Conservation (phyloP, 2,888 invertebrate species). For the Drosophila multiciliata region DNA sequence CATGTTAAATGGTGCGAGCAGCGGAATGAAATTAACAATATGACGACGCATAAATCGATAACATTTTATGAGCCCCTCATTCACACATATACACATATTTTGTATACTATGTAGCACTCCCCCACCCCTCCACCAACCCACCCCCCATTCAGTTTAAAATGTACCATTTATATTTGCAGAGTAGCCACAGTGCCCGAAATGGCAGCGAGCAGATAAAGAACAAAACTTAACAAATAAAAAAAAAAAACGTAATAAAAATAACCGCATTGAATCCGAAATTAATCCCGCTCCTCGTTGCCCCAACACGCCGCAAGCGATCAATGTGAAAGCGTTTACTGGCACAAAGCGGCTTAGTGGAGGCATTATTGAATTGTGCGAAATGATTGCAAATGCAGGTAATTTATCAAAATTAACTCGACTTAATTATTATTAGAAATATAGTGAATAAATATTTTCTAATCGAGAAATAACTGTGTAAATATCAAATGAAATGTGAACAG, state of each 20-base stretch:
- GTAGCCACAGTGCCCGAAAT: background rate
- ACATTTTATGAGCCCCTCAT: constrained; percentile 2
- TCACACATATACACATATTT: background rate
- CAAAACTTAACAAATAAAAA: background rate
- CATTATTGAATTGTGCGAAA: background rate
- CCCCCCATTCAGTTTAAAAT: background rate
- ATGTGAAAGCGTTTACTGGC: background rate
- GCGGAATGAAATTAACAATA: constrained; percentile 53
- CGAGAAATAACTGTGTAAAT: background rate
- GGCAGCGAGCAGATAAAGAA: background rate
- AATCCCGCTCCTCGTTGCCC: background rate
- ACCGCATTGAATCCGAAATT: background rate
- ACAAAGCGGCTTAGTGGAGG: background rate
- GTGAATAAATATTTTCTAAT: background rate
- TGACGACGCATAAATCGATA: constrained; percentile 51
- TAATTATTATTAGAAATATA: background rate
- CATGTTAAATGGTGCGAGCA: constrained; percentile 48
- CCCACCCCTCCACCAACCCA: too few species aligned
- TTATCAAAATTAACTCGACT: background rate
- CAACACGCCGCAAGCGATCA: constrained; percentile 1
- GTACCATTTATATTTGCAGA: background rate
- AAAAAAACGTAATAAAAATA: background rate
- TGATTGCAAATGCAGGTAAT: background rate
- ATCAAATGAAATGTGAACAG: background rate
- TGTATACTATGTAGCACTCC: too few species aligned